phyloP scores from a whole-genome alignment of 2,113 vertebrate genomes.

The Sander vitreus region DNA sequence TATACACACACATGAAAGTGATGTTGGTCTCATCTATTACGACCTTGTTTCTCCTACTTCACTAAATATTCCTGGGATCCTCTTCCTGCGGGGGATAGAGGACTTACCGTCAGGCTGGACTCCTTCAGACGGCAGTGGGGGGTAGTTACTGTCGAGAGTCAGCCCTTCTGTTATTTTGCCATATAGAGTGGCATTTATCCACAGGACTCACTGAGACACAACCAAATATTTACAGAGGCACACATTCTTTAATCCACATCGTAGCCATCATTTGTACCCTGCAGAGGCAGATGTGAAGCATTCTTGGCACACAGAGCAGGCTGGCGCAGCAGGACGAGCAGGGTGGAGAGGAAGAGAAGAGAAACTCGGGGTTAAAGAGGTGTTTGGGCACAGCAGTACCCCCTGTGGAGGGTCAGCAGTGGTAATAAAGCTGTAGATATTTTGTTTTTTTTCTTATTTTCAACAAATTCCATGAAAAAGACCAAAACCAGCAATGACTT shows the following conservation, averaged over 20 bases:
- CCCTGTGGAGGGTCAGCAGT: constrained; percentile 5
- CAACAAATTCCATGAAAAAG: neutral
- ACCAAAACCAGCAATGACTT: neutral
- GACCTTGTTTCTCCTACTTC: constrained; percentile 58
- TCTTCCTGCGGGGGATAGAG: constrained; percentile 25
- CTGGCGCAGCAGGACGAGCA: constrained; percentile 49
- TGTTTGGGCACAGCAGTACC: constrained; percentile 21
- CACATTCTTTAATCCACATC: constrained; percentile 59
- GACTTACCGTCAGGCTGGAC: constrained; percentile 48
- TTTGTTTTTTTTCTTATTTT: neutral
- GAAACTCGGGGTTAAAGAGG: constrained; percentile 20
- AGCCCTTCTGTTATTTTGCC: constrained; percentile 21
- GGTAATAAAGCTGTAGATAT: neutral
- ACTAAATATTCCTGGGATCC: constrained; percentile 58
- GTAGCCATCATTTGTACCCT: constrained; percentile 52
- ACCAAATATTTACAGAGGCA: constrained; percentile 58
- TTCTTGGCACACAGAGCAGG: constrained; percentile 51
- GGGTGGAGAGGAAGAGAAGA: constrained; percentile 39
- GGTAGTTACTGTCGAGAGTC: too few relatives aligned
- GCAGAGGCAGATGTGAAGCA: constrained; percentile 59
- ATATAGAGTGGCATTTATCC: constrained; percentile 5
- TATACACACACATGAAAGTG: constrained; percentile 47
- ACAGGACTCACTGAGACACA: constrained; percentile 20
- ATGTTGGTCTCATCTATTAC: constrained; percentile 46
- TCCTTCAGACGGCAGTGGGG: constrained; percentile 31